A percentile compares a stretch with the other conserved stretches of the same genome.
Conservation (phyloP, 2,797 vertebrate genomes). For the Hybognathus amarus region DNA sequence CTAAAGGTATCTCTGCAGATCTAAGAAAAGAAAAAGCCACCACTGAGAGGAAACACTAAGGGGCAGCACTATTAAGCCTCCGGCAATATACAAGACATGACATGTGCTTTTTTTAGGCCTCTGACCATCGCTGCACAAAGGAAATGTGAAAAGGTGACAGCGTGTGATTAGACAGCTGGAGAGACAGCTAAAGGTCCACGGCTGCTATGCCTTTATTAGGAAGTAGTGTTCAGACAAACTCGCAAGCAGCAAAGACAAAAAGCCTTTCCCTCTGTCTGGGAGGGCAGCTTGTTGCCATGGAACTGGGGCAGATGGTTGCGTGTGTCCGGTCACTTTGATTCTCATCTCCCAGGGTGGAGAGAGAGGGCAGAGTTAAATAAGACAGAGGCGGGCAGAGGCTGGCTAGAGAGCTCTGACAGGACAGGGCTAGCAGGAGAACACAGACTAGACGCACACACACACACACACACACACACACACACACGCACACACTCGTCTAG, state of each 20-base stretch:
- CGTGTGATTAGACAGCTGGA: constrained; percentile 42
- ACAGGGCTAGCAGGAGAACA: constrained; percentile 51
- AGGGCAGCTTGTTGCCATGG: constrained; percentile 53
- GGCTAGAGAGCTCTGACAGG: constrained; percentile 57
- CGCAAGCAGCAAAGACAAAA: constrained; percentile 47
- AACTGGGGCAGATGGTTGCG: constrained; percentile 57
- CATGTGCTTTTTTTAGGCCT: constrained; percentile 37
- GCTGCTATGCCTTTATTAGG: constrained; percentile 45
- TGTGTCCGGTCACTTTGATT: constrained; percentile 58
- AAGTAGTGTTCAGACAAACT: constrained; percentile 43
- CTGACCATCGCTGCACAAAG: constrained; percentile 34
- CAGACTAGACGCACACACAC: constrained; percentile 19
- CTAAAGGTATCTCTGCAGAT: constrained; percentile 44
- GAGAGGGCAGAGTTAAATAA: constrained; percentile 60
- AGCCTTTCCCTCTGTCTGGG: constrained; percentile 41
- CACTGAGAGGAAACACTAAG: constrained; percentile 18
- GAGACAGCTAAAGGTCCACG: constrained; percentile 24
- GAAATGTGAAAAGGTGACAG: constrained; percentile 48
- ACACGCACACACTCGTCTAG: neutral
- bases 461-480: constrained; percentile 53
- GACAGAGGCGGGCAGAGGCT: constrained; percentile 49
- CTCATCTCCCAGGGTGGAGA: constrained; percentile 46
- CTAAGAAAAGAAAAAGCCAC: constrained; percentile 52
- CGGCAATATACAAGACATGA: constrained; percentile 21
- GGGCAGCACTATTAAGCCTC: constrained; percentile 10